phyloP scores from a whole-genome alignment of 2,113 vertebrate species.

The Catharus bicknelli region DNA sequence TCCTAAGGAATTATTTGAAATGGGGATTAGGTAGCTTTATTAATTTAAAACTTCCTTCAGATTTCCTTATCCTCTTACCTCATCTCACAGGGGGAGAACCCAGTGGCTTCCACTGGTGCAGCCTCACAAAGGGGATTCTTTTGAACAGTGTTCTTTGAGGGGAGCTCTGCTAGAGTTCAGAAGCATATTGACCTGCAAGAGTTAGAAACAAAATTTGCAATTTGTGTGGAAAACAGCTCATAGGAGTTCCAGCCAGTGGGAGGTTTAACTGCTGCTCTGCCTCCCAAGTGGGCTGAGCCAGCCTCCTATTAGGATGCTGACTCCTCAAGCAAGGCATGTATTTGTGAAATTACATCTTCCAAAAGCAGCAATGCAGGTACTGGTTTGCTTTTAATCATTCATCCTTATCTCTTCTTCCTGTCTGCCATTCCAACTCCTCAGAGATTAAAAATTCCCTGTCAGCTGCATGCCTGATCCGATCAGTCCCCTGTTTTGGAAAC shows the following conservation, averaged over 20 bases:
- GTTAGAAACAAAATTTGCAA: neutral
- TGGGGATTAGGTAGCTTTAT: conserved; percentile 2
- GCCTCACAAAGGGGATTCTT: neutral
- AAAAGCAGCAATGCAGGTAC: conserved; percentile 23
- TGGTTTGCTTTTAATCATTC: conserved; percentile 19
- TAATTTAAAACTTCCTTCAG: neutral
- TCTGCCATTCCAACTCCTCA: neutral
- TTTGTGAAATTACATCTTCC: conserved; percentile 27
- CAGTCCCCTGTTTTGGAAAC: neutral
- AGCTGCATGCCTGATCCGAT: fast-evolving
- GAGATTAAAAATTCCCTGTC: neutral
- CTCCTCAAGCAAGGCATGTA: conserved; percentile 27
- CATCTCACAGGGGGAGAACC: neutral
- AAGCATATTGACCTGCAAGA: neutral
- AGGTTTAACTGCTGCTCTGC: neutral
- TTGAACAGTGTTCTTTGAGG: neutral
- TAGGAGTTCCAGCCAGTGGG: fast-evolving
- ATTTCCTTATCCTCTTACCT: conserved; percentile 5
- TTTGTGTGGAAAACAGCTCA: neutral
- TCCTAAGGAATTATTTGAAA: conserved; percentile 35
- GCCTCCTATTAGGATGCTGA: neutral
- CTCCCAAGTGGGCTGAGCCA: neutral
- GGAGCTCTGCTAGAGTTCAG: neutral
- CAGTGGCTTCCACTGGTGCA: neutral
- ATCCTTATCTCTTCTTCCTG: neutral